These are phyloP conservation scores for Metallyticus violacea DNA, from an alignment of 2,888 invertebrate genomes.

Conservation along the genomic window DNA sequence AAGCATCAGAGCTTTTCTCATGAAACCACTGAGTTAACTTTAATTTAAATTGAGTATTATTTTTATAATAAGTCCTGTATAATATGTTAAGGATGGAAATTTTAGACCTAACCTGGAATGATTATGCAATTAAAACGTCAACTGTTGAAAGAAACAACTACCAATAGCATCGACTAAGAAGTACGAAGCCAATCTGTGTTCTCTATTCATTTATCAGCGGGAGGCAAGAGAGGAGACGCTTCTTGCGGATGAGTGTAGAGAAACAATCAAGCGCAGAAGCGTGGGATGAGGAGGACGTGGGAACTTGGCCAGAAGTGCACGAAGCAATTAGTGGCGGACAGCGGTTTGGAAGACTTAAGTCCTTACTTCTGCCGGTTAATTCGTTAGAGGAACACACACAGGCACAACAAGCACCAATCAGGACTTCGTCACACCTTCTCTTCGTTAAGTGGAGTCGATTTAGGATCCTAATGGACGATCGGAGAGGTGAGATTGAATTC, in stretches of 20 bases:
- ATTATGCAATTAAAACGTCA: too few relatives aligned
- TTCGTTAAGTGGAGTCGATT: neutral
- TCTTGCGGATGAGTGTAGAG: neutral
- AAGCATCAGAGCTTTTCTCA: too few relatives aligned
- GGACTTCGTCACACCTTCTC: neutral
- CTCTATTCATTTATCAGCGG: neutral
- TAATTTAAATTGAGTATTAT: too few relatives aligned
- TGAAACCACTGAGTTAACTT: too few relatives aligned
- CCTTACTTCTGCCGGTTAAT: neutral
- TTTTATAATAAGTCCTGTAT: too few relatives aligned
- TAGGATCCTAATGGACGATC: neutral
- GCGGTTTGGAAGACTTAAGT: neutral
- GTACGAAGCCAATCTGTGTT: neutral
- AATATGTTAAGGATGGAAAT: too few relatives aligned
- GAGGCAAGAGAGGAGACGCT: too few relatives aligned
- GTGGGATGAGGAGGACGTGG: too few relatives aligned
- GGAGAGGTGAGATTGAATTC: neutral
- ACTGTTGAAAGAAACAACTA: too few relatives aligned
- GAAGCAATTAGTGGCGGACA: neutral
- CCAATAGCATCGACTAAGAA: too few relatives aligned
- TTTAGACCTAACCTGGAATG: too few relatives aligned
- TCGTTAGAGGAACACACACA: too few relatives aligned
- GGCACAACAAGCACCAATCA: neutral
- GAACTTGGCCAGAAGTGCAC: neutral
- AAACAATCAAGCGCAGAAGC: neutral